Evolutionary conservation across 2,113 vertebrate species (phyloP).

Genomic region (Oreochromis tanganicae): DNA sequence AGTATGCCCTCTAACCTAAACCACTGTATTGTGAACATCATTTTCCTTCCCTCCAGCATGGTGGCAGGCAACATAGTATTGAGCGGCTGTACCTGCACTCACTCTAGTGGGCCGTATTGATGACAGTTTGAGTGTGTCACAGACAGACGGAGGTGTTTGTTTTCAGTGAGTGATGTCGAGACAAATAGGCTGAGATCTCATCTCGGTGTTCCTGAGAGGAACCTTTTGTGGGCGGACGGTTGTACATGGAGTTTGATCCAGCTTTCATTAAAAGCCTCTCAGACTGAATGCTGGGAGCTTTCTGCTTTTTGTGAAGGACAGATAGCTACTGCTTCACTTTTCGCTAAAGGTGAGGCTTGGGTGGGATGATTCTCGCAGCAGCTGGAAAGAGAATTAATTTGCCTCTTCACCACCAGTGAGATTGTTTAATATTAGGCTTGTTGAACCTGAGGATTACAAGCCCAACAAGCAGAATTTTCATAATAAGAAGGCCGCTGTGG

Average conservation of each 20-base stretch:
- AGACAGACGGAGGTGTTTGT: conserved; percentile 50
- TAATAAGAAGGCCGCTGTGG: not conserved
- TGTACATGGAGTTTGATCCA: not conserved
- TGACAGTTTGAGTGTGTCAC: conserved; percentile 45
- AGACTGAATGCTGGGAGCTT: not conserved
- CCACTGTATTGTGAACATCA: not conserved
- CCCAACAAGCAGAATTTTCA: not conserved
- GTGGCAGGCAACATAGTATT: not conserved
- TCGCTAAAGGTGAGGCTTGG: not conserved
- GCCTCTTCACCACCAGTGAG: conserved; percentile 7
- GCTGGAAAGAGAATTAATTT: conserved; percentile 28
- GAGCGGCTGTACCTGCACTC: not conserved
- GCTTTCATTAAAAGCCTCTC: conserved; percentile 50
- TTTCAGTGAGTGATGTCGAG: conserved; percentile 56
- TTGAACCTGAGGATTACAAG: conserved; percentile 18
- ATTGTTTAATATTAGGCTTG: not conserved
- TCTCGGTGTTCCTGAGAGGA: conserved; percentile 32
- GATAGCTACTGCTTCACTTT: not conserved
- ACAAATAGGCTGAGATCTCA: conserved; percentile 63
- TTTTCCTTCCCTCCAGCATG: not conserved
- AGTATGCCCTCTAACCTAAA: not conserved
- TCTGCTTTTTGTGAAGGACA: not conserved
- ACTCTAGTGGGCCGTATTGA: conserved; percentile 8
- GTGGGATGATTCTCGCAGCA: not conserved
- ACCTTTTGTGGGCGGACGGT: conserved; percentile 13